Percentiles rank a stretch among this genome's conserved stretches.
phyloP scores from a whole-genome alignment of 2,888 invertebrate genomes.

The Diogma glabrata region DNA sequence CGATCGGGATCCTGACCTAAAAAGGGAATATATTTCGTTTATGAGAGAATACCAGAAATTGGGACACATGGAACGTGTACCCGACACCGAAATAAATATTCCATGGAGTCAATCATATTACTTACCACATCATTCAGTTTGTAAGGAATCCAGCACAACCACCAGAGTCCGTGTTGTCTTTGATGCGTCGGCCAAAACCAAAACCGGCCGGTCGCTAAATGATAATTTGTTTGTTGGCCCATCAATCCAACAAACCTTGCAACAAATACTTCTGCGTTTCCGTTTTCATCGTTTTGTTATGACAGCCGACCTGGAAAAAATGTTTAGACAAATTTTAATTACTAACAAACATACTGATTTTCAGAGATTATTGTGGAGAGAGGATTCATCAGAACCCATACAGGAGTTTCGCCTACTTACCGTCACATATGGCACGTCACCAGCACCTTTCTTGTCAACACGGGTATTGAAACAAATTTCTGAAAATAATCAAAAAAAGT shows the following conservation, averaged over 20 bases:
- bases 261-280: background rate
- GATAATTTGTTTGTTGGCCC: too few species aligned
- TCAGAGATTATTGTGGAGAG: background rate
- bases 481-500: constrained; percentile 18
- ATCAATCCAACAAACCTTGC: too few species aligned
- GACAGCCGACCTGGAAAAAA: too few species aligned
- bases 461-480: constrained; percentile 12
- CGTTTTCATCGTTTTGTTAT: background rate
- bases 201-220: too few species aligned
- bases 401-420: background rate
- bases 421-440: too few species aligned
- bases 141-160: too few species aligned
- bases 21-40: too few species aligned
- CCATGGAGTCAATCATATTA: background rate
- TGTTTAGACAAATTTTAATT: background rate
- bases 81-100: background rate
- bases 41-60: too few species aligned
- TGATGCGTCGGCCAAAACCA: too few species aligned
- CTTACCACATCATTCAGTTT: background rate
- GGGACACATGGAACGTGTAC: background rate
- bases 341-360: background rate
- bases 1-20: background rate
- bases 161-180: too few species aligned
- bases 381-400: background rate
- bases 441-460: too few species aligned